Evolutionary conservation across 2,888 invertebrate genomes (phyloP).

Genomic region (Bembecia ichneumoniformis): DNA sequence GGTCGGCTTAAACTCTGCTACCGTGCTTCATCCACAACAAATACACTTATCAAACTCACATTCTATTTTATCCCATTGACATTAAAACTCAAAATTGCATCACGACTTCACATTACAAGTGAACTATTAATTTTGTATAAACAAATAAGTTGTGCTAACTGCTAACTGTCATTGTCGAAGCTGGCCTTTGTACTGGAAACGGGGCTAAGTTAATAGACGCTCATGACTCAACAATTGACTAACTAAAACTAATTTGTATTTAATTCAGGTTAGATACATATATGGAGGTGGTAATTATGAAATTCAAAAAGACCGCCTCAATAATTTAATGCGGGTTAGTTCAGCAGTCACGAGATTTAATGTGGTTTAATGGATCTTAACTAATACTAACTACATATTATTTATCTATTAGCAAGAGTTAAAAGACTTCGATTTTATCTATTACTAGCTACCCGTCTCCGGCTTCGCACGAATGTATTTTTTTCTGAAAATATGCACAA

Average conservation of each 20-base stretch:
- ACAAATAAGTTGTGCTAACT: conserved; percentile 28
- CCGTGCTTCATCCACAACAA: conserved; percentile 24
- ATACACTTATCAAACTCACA: not conserved
- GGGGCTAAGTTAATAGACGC: conserved; percentile 38
- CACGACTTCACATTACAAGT: not conserved
- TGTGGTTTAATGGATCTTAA: no score
- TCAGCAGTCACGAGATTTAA: not conserved
- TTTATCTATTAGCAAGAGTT: no score
- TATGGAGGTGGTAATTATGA: not conserved
- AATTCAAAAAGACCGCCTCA: not conserved
- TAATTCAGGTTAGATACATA: conserved; percentile 20
- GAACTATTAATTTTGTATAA: not conserved
- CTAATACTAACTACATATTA: no score
- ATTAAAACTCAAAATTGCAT: not conserved
- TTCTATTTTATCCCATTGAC: not conserved
- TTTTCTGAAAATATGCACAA: no score
- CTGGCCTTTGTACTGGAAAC: conserved; percentile 38
- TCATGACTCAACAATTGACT: conserved; percentile 38
- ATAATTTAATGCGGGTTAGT: not conserved
- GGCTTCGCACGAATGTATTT: no score
- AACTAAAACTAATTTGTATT: conserved; percentile 10
- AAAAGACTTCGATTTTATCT: no score
- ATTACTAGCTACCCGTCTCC: no score
- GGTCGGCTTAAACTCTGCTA: conserved; percentile 33
- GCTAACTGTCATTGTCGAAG: conserved; percentile 45